Base-by-base conservation (phyloP, 2,797 vertebrate species). In the Urosaurus nigricauda region DNA sequence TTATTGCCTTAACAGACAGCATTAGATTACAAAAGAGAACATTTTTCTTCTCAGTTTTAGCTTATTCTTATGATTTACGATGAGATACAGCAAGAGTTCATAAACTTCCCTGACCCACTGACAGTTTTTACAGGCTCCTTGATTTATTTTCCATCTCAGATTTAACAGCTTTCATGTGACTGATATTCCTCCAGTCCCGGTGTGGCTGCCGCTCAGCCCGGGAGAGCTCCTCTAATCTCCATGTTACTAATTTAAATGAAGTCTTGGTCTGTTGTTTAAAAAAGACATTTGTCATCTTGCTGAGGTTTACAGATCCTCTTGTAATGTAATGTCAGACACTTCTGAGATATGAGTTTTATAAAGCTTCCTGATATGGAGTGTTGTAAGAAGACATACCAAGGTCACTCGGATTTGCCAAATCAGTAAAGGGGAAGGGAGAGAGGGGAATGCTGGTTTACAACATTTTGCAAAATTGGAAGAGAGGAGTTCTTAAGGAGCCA, bases 201-300 rank as follows among this genome's bases (percentile, higher is more conserved):
- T 92, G 90, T 93, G 96, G 97, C 96, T 96, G 95, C 96, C 95
- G 95, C 95, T 93, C 94, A 94, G 96, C 94, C 97, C 93, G 95
- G 95, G 95, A 97, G 96, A 94, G 96, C 94, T 95, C 91, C 85
- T 97, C 97, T 98, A 98, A 98, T 97, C 97, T 97, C 94, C 96
- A 94, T 93, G 95, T 97, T 97, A 97, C 97, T 98, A 98, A 98
- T 98, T 98, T 98, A 97, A 98, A 98, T 98, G 96, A 97, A 97
- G 97, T 97, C 97, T 97, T 96, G 96, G 97, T 97, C 97, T 98
- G 97, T 98, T 97, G 97, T 98, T 97, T 97, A 97, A 97, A 97
- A 97, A 95, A 96, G 97, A 97, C 97, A 98, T 97, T 97, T 96
- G 97, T 98, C 97, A 98, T 97, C 96, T 96, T 89, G 37, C 82